Evolutionary conservation across 2,113 vertebrate species (phyloP).

Genomic region (Mastomys natalensis): DNA sequence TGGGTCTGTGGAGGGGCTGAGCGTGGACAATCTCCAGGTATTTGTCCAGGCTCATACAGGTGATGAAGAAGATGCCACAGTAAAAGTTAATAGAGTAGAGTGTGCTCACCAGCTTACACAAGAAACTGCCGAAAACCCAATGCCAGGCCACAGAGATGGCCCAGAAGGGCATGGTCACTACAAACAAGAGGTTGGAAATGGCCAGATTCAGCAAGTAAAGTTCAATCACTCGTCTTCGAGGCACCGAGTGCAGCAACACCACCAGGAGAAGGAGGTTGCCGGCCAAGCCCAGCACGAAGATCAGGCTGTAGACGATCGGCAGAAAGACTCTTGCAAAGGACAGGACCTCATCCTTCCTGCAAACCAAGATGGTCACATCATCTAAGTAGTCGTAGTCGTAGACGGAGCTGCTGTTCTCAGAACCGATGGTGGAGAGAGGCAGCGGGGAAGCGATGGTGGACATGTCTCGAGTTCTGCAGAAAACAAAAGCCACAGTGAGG

Average conservation of each 20-base stretch:
- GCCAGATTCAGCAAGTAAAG: constrained; percentile 87
- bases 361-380: constrained; percentile 73
- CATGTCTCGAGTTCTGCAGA: constrained; percentile 26
- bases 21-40: constrained; percentile 83
- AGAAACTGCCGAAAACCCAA: constrained; percentile 83
- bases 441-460: neutral
- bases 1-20: constrained; percentile 57
- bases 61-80: constrained; percentile 88
- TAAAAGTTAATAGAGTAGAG: constrained; percentile 87
- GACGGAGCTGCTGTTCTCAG: constrained; percentile 49
- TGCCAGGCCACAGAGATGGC: constrained; percentile 79
- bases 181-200: constrained; percentile 87
- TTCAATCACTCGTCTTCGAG: constrained; percentile 75
- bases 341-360: constrained; percentile 84
- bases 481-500: neutral
- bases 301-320: constrained; percentile 82
- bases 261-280: constrained; percentile 83
- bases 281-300: constrained; percentile 81
- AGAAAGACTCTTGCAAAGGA: constrained; percentile 85
- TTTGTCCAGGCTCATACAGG: constrained; percentile 87
- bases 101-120: constrained; percentile 85
- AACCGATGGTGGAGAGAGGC: neutral
- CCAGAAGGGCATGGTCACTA: constrained; percentile 89
- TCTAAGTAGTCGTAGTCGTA: constrained; percentile 36
- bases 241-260: constrained; percentile 75